Percentiles rank a stretch among this genome's conserved stretches.
These are phyloP conservation scores for Oreochromis mossambicus DNA, from an alignment of 2,797 vertebrate genomes.

Conservation along the genomic window DNA sequence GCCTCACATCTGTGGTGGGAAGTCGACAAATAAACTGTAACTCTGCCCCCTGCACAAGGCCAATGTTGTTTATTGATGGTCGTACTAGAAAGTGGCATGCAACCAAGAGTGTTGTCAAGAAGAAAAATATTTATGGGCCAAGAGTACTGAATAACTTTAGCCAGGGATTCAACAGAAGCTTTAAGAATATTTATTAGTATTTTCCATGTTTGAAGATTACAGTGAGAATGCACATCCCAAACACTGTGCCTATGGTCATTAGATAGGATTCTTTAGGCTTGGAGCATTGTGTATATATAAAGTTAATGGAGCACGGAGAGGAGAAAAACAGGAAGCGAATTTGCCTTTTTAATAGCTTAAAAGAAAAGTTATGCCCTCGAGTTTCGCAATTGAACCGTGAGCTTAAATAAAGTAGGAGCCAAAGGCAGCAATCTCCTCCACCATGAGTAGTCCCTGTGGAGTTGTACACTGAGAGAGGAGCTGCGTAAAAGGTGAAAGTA, in stretches of 20 bases:
- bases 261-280: constrained; percentile 12
- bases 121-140: constrained; percentile 2
- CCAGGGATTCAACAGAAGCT: background rate
- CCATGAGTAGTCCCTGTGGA: background rate
- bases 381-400: constrained; percentile 2
- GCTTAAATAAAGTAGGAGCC: constrained; percentile 21
- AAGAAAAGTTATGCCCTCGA: constrained; percentile 18
- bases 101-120: background rate
- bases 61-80: constrained; percentile 16
- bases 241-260: background rate
- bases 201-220: constrained; percentile 20
- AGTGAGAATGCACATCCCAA: constrained; percentile 13
- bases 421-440: background rate
- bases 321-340: background rate
- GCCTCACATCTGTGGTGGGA: constrained; percentile 19
- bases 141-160: background rate
- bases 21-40: constrained; percentile 50
- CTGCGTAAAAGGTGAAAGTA: background rate
- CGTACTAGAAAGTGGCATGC: background rate
- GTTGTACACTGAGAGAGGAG: background rate
- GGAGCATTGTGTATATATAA: constrained; percentile 19
- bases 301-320: constrained; percentile 34
- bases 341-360: constrained; percentile 30
- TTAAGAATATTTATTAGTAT: constrained; percentile 23
- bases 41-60: constrained; percentile 31